Evolutionary conservation across 2,113 vertebrate species (phyloP).

Genomic region (Cichladusa arquata): DNA sequence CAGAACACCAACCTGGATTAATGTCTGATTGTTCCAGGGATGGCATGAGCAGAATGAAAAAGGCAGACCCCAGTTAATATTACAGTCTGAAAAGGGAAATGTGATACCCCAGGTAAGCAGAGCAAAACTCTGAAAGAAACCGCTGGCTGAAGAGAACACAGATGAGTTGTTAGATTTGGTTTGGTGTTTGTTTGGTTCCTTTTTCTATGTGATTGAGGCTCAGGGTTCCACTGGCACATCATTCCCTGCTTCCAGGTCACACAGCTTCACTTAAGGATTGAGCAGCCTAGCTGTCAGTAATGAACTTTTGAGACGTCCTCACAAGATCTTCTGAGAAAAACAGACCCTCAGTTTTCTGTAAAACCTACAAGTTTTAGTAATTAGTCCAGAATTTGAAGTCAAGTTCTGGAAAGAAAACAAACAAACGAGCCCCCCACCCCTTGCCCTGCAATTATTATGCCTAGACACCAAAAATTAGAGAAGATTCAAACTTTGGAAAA

Average conservation of each 20-base stretch:
- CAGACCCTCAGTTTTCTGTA: neutral
- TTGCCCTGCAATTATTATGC: neutral
- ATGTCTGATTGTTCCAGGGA: neutral
- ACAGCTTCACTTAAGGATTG: neutral
- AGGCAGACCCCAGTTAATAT: neutral
- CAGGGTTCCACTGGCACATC: neutral
- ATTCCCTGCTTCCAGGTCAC: neutral
- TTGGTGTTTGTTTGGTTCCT: neutral
- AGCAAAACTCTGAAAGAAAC: neutral
- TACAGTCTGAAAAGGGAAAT: neutral
- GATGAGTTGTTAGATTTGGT: neutral
- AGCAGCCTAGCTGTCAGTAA: neutral
- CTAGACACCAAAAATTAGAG: neutral
- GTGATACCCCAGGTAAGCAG: neutral
- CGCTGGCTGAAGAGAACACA: neutral
- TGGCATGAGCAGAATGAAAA: neutral
- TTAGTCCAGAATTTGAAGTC: neutral
- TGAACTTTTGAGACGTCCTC: neutral
- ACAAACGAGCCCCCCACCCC: fast-evolving
- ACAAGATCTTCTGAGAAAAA: neutral
- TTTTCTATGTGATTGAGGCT: neutral
- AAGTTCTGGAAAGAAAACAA: neutral
- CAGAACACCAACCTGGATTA: neutral
- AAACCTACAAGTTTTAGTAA: neutral
- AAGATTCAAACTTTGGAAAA: neutral